A percentile compares a stretch with the other conserved stretches of the same genome.
phyloP scores from a whole-genome alignment of 2,888 invertebrate genomes.

The Tetropium fuscum region DNA sequence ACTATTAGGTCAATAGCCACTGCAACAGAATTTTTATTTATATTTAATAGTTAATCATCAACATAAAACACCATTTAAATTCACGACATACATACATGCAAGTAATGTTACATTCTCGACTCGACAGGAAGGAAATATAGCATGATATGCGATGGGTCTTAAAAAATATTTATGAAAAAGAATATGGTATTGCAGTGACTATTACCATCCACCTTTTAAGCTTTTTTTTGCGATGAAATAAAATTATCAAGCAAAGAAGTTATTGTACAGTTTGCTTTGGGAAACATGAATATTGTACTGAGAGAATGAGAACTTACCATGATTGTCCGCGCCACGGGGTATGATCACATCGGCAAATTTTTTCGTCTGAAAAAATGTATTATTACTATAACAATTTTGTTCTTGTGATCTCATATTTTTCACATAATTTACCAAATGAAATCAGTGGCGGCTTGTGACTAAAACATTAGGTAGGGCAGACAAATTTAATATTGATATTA shows the following conservation, averaged over 20 bases:
- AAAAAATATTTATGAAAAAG: conserved; percentile 18
- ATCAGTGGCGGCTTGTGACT: too few species aligned
- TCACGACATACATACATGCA: conserved; percentile 35
- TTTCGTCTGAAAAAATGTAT: conserved; percentile 89
- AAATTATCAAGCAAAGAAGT: conserved; percentile 16
- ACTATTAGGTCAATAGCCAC: conserved; percentile 99
- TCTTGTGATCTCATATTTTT: neutral
- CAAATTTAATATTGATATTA: too few species aligned
- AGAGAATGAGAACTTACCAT: conserved; percentile 74
- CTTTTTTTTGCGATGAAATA: conserved; percentile 17
- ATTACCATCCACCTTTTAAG: conserved; percentile 52
- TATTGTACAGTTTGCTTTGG: conserved; percentile 16
- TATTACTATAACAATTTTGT: conserved; percentile 10
- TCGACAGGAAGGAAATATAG: conserved; percentile 5
- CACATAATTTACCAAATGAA: neutral
- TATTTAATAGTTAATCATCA: conserved; percentile 3
- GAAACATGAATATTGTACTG: conserved; percentile 3
- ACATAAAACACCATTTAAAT: conserved; percentile 23
- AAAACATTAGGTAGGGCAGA: too few species aligned
- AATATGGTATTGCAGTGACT: conserved; percentile 58
- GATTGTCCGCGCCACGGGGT: conserved; percentile 97
- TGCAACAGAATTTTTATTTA: conserved; percentile 74
- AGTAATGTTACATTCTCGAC: neutral
- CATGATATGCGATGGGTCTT: conserved; percentile 13
- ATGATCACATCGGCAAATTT: conserved; percentile 99